Evolutionary conservation across 2,113 vertebrate genomes (phyloP).

Genomic region (Otocyon megalotis): DNA sequence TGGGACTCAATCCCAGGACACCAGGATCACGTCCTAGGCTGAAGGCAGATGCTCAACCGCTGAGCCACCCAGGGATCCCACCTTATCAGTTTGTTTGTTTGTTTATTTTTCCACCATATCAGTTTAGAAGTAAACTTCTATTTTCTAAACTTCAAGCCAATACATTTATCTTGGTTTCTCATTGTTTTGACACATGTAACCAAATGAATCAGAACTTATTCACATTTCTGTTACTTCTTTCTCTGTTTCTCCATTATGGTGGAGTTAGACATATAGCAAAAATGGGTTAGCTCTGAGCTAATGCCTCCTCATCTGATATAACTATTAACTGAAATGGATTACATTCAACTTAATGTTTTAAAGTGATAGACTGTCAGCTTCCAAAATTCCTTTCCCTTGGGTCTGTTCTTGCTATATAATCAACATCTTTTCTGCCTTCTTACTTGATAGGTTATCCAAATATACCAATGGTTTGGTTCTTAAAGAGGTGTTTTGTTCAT

Average conservation of each 20-base stretch:
- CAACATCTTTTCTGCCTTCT: not conserved
- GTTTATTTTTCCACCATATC: not conserved
- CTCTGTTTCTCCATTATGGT: not conserved
- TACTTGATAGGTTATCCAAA: slow-evolving; percentile 24
- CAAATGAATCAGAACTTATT: not conserved
- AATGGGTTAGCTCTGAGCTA: not conserved
- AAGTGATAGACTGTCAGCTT: slow-evolving; percentile 78
- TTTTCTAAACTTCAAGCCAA: not conserved
- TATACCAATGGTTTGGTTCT: slow-evolving; percentile 40
- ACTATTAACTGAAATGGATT: slow-evolving; percentile 23
- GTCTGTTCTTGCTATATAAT: not conserved
- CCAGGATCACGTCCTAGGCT: too few species aligned
- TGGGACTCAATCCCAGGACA: too few species aligned
- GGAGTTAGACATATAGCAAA: not conserved
- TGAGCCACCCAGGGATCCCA: too few species aligned
- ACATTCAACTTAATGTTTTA: slow-evolving; percentile 30
- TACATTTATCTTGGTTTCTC: slow-evolving; percentile 14
- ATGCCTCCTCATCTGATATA: not conserved
- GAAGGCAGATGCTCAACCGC: too few species aligned
- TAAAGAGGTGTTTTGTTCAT: slow-evolving; percentile 71
- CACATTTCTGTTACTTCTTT: not conserved
- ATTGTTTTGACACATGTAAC: not conserved
- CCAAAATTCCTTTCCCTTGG: slow-evolving; percentile 67
- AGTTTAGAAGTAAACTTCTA: not conserved
- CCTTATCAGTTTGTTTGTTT: too few species aligned